These are phyloP conservation scores for Agrilus biguttatus DNA, from an alignment of 2,888 invertebrate species.

Conservation along the genomic window DNA sequence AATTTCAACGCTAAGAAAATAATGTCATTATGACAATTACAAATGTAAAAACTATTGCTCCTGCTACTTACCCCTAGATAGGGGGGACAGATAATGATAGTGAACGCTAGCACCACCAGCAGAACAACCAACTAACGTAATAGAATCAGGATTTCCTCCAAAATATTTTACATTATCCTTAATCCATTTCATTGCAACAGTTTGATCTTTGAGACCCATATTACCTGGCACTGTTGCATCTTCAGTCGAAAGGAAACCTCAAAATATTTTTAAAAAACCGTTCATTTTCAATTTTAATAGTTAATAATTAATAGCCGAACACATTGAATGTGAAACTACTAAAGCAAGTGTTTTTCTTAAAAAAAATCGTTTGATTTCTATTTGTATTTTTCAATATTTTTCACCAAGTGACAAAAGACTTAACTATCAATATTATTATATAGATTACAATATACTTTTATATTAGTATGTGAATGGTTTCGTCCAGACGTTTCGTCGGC, in stretches of 20 bases:
- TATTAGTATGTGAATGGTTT: no score
- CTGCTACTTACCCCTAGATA: conserved; percentile 25
- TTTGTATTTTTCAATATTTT: no score
- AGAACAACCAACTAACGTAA: conserved; percentile 50
- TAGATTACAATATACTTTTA: no score
- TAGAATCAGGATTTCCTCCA: conserved; percentile 48
- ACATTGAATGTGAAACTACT: no score
- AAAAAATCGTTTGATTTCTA: no score
- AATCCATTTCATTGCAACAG: conserved; percentile 49
- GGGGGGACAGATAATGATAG: conserved; percentile 48
- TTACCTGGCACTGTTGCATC: conserved; percentile 50
- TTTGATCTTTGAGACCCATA: conserved; percentile 56
- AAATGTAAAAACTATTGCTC: not conserved
- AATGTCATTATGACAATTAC: conserved; percentile 11
- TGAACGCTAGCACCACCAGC: conserved; percentile 58
- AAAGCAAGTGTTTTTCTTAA: no score
- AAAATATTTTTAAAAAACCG: not conserved
- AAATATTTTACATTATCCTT: conserved; percentile 48
- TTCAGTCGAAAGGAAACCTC: conserved; percentile 56
- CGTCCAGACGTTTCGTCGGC: no score
- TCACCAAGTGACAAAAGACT: no score
- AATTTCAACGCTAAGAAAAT: no score
- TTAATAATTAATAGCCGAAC: no score
- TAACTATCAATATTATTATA: no score
- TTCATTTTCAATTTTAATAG: no score